These are phyloP conservation scores for Lochmaea capreae DNA, from an alignment of 2,888 invertebrate genomes.

Conservation along the genomic window DNA sequence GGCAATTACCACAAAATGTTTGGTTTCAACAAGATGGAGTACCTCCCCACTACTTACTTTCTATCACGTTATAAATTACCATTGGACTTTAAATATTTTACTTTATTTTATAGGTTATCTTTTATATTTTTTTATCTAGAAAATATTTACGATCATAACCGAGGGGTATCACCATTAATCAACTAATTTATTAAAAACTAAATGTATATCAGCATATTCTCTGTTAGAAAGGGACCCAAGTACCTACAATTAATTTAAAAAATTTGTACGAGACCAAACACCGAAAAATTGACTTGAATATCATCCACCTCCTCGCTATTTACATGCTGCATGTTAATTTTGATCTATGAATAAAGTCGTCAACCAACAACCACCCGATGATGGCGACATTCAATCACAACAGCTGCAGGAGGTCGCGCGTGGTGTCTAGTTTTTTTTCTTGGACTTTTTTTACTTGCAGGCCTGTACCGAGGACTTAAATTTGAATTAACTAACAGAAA, in stretches of 20 bases:
- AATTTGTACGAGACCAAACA: no score
- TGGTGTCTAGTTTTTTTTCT: conserved; percentile 29
- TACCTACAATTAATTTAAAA: background rate
- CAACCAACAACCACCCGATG: conserved; percentile 51
- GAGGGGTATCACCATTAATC: background rate
- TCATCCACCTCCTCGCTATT: conserved; percentile 20
- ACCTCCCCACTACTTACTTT: no score
- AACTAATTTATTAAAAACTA: background rate
- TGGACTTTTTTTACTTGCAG: conserved; percentile 14
- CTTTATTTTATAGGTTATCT: background rate
- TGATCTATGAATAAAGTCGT: conserved; percentile 52
- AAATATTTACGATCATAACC: background rate
- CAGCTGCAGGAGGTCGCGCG: conserved; percentile 49
- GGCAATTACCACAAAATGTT: no score
- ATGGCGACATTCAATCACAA: conserved; percentile 46
- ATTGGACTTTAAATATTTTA: background rate
- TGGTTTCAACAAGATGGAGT: no score
- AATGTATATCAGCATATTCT: background rate
- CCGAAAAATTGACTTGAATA: no score
- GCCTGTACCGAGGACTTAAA: background rate
- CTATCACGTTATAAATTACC: background rate
- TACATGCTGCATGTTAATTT: conserved; percentile 42
- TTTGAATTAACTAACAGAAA: background rate
- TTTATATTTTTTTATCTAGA: background rate
- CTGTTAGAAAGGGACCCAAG: no score